Evolutionary conservation across 2,113 vertebrate genomes (phyloP), one percentile per base, ranked within the genome.

Genomic region (Syrmaticus mikado): DNA sequence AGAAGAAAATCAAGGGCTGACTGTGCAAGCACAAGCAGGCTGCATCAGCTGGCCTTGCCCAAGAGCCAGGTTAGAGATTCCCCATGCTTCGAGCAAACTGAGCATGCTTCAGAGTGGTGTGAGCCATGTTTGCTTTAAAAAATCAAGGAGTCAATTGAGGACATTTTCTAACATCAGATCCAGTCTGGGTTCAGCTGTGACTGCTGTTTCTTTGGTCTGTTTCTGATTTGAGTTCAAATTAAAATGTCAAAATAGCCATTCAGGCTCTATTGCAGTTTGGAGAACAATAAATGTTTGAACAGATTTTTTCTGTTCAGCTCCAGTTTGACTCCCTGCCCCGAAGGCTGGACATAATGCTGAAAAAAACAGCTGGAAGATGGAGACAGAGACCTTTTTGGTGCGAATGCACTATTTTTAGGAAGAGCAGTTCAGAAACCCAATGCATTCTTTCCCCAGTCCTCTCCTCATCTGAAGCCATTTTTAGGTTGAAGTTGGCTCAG

Each of bases 401-500:
- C 8, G 21, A 17, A 91, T 50, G 30, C 16, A 65, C 85, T 95
- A 91, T 94, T 93, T 94, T 95, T 79, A 94, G 82, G 61, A 24
- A 92, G 25, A 88, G 25, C 53, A 53, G 70, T 36, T 92, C 74
- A 88, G 85, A 92, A 94, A 93, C n/a, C 14, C 8, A 86, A 38
- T 0, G 11, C 85, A 76, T 96, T 94, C 92, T 68, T 88, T 86
- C 43, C 79, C 81, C 19, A 40, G 85, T 78, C 53, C 85, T 94
- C 77, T 94, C 62, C 66, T 25, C 82, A 74, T 73, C 85, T 83
- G 84, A 71, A 90, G 53, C 94, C 92, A 94, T 94, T 95, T 97
- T 92, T 95, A 94, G 91, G 52, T 64, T 85, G 85, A 92, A 92
- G 48, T 52, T 89, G 91, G 93, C 91, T 95, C 85, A 75, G 82